A percentile compares a stretch with the other conserved stretches of the same genome.
phyloP scores from a whole-genome alignment of 2,797 vertebrate species.

The Falco naumanni region DNA sequence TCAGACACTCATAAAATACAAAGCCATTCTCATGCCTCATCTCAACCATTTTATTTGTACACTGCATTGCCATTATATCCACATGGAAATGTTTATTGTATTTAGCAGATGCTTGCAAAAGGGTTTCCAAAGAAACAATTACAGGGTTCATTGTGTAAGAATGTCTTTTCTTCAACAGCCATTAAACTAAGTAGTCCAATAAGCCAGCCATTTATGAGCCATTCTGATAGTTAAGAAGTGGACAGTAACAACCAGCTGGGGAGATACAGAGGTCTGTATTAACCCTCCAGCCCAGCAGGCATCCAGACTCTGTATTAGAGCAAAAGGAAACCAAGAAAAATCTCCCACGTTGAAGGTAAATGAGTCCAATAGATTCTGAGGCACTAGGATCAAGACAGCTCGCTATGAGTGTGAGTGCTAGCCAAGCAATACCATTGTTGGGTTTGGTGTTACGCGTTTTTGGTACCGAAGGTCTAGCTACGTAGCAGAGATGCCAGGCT shows the following conservation, averaged over 20 bases:
- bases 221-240: not conserved
- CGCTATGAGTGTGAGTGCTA: not conserved
- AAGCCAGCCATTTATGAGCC: not conserved
- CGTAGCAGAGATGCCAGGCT: not conserved
- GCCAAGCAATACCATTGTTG: not conserved
- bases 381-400: not conserved
- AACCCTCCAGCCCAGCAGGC: not conserved
- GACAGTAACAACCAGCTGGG: not conserved
- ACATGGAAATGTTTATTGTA: conserved; percentile 10
- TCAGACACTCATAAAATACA: not conserved
- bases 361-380: not conserved
- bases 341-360: not conserved
- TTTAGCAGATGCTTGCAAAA: conserved; percentile 16
- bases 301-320: not conserved
- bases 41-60: not conserved
- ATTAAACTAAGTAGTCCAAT: not conserved
- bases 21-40: not conserved
- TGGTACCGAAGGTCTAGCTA: not conserved
- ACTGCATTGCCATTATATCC: not conserved
- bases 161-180: not conserved
- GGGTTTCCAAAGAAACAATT: conserved; percentile 11
- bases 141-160: not conserved
- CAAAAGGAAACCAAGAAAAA: not conserved
- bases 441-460: not conserved
- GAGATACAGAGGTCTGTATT: not conserved